phyloP scores from a whole-genome alignment of 2,113 vertebrate genomes.

The Origma solitaria region DNA sequence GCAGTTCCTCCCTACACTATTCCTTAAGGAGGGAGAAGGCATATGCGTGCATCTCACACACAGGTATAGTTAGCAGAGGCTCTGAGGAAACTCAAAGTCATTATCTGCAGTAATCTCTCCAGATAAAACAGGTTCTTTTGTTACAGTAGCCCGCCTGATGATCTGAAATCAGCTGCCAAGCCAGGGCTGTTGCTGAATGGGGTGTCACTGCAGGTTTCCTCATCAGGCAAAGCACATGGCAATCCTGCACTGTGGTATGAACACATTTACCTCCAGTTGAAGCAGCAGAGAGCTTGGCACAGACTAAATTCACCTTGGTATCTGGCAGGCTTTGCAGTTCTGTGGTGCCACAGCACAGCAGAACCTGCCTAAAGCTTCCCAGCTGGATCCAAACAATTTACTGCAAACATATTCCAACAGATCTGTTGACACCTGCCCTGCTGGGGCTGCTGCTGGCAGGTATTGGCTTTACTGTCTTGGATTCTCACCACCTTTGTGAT shows the following conservation, averaged over 20 bases:
- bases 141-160: neutral
- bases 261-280: neutral
- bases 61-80: neutral
- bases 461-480: neutral
- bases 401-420: neutral
- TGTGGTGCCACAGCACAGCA: neutral
- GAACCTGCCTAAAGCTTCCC: neutral
- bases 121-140: neutral
- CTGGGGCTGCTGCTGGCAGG: neutral
- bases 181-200: neutral
- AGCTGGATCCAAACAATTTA: neutral
- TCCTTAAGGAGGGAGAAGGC: neutral
- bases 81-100: neutral
- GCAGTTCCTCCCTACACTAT: neutral
- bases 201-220: neutral
- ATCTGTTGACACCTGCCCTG: neutral
- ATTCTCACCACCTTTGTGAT: neutral
- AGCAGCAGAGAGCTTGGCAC: neutral
- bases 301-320: neutral
- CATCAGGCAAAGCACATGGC: neutral
- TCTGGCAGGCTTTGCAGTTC: neutral
- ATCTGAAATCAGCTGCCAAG: neutral
- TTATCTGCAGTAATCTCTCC: neutral
- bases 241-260: rapidly evolving
- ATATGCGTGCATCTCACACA: neutral